phyloP scores from a whole-genome alignment of 2,797 vertebrate genomes.

The Synanceia verrucosa region DNA sequence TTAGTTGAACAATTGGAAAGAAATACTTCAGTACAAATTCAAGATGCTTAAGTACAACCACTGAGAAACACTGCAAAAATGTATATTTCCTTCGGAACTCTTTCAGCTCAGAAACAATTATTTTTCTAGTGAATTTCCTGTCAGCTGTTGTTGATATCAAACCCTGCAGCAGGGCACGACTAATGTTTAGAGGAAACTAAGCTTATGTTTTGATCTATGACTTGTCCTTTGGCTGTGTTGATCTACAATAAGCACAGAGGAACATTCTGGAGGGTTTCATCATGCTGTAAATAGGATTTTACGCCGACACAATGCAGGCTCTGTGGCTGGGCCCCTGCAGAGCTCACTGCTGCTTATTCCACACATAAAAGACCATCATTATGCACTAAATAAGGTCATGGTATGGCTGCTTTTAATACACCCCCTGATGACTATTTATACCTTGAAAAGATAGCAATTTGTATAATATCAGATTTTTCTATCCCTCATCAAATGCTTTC shows the following conservation, averaged over 20 bases:
- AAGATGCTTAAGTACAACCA: too few relatives aligned
- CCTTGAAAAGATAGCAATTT: too few relatives aligned
- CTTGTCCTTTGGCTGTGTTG: constrained; percentile 15
- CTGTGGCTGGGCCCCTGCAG: constrained; percentile 25
- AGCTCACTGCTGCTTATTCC: constrained; percentile 13
- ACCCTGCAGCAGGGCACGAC: neutral
- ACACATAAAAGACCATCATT: constrained; percentile 23
- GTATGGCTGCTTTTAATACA: neutral
- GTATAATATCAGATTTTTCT: too few relatives aligned
- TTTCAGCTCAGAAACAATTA: neutral
- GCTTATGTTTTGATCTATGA: neutral
- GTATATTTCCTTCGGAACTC: neutral
- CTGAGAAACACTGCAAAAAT: too few relatives aligned
- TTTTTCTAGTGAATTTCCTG: neutral
- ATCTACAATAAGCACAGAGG: constrained; percentile 26
- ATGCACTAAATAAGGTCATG: neutral
- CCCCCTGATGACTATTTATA: too few relatives aligned
- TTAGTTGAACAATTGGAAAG: too few relatives aligned
- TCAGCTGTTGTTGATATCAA: neutral
- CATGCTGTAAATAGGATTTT: constrained; percentile 52
- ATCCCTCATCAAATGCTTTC: too few relatives aligned
- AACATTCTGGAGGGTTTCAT: constrained; percentile 27
- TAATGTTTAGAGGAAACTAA: neutral
- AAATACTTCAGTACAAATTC: too few relatives aligned
- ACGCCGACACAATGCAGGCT: constrained; percentile 30